phyloP scores from a whole-genome alignment of 2,113 vertebrate genomes.

The Amphiprion percula region DNA sequence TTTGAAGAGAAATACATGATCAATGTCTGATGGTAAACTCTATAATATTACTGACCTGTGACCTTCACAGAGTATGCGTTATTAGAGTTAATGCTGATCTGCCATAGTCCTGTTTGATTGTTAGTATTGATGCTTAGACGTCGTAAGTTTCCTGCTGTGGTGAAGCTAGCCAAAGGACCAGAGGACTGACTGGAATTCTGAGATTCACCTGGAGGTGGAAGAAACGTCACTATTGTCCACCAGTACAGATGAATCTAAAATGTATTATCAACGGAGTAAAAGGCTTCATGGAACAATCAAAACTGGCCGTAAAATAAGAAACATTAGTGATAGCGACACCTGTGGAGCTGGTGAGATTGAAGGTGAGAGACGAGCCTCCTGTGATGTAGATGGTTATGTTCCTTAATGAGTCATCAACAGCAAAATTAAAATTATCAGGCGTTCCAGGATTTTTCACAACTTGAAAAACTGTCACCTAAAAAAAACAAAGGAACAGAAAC shows the following conservation, averaged over 20 bases:
- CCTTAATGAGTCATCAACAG: conserved; percentile 71
- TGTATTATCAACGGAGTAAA: background rate
- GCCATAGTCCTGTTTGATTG: conserved; percentile 74
- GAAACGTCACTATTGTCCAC: background rate
- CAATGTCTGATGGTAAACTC: background rate
- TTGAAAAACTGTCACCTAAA: conserved; percentile 81
- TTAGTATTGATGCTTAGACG: conserved; percentile 58
- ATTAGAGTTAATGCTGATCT: conserved; percentile 66
- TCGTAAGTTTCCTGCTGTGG: conserved; percentile 68
- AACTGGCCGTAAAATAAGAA: background rate
- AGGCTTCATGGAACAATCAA: background rate
- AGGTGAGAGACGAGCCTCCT: conserved; percentile 60
- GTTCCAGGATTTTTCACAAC: conserved; percentile 58
- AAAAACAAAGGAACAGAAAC: background rate
- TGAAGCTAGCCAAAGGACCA: conserved; percentile 70
- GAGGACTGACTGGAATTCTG: conserved; percentile 65
- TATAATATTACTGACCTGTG: conserved; percentile 64
- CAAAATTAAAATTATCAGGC: conserved; percentile 66
- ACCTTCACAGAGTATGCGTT: conserved; percentile 78
- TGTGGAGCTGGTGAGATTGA: conserved; percentile 70
- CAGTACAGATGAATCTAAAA: background rate
- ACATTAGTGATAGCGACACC: conserved; percentile 50
- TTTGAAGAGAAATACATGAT: background rate
- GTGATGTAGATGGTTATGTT: conserved; percentile 80
- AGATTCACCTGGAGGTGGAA: conserved; percentile 57